Percentiles rank a stretch among this genome's conserved stretches.
Evolutionary conservation across 2,888 invertebrate genomes (phyloP).

Genomic region (Trypoxylon attenuatum): DNA sequence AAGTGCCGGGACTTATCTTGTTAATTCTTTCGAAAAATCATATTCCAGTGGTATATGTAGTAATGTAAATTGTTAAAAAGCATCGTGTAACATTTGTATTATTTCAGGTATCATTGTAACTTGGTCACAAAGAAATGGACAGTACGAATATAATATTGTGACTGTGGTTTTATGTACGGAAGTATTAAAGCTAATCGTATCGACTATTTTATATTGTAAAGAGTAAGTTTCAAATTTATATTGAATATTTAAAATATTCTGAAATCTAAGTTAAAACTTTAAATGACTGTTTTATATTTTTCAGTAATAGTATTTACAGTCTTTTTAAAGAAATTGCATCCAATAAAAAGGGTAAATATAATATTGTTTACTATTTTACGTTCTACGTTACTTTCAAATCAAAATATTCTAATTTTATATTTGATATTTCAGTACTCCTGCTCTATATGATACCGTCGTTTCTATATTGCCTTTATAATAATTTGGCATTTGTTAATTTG

Average conservation of each 20-base stretch:
- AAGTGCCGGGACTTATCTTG: too few relatives aligned
- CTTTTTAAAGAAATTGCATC: slow-evolving; percentile 61
- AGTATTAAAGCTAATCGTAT: slow-evolving; percentile 86
- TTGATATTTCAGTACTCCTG: slow-evolving; percentile 80
- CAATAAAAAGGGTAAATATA: slow-evolving; percentile 63
- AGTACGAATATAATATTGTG: slow-evolving; percentile 91
- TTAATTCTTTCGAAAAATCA: too few relatives aligned
- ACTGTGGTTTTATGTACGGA: slow-evolving; percentile 93
- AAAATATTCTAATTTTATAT: too few relatives aligned
- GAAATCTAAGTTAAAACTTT: not conserved
- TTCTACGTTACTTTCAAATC: too few relatives aligned
- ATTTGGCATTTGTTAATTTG: slow-evolving; percentile 92
- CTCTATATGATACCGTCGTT: slow-evolving; percentile 93
- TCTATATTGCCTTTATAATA: slow-evolving; percentile 95
- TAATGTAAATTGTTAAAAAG: not conserved
- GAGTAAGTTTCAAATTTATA: slow-evolving; percentile 76
- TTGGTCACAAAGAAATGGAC: slow-evolving; percentile 88
- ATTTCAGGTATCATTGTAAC: slow-evolving; percentile 90
- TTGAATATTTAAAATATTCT: slow-evolving; percentile 6
- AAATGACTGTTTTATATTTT: slow-evolving; percentile 30
- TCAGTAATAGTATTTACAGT: slow-evolving; percentile 58
- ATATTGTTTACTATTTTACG: too few relatives aligned
- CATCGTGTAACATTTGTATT: slow-evolving; percentile 51
- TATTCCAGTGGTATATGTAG: too few relatives aligned
- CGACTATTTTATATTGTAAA: slow-evolving; percentile 82